A percentile compares a stretch with the other conserved stretches of the same genome.
Evolutionary conservation across 2,888 invertebrate genomes (phyloP).

Genomic region (Caenorhabditis afra): DNA sequence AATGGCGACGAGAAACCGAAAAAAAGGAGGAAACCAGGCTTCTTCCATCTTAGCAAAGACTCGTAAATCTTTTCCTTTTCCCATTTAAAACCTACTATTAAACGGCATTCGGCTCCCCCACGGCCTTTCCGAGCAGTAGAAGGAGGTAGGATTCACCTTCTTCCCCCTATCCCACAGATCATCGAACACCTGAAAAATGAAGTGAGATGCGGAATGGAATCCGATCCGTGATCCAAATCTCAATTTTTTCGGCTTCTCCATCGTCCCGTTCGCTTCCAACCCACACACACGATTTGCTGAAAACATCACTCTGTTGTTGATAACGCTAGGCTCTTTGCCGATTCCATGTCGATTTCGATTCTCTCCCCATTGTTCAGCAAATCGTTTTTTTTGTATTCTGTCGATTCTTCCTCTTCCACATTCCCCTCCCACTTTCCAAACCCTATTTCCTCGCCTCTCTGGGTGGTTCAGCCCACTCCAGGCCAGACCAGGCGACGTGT

Average conservation of each 20-base stretch:
- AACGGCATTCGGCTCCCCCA: too few species aligned
- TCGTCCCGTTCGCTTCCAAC: too few species aligned
- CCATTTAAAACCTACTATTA: too few species aligned
- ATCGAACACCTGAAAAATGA: slow-evolving; percentile 17
- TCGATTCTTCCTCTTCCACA: neutral
- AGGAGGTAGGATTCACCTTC: neutral
- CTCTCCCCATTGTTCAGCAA: too few species aligned
- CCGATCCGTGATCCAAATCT: slow-evolving; percentile 29
- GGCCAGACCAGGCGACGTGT: slow-evolving; percentile 39
- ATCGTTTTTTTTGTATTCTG: too few species aligned
- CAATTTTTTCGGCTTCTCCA: too few species aligned
- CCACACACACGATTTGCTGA: too few species aligned
- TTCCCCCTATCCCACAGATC: slow-evolving; percentile 21
- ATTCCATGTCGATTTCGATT: too few species aligned
- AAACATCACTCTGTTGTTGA: too few species aligned
- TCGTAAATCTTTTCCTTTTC: slow-evolving; percentile 15
- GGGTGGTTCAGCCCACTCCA: neutral
- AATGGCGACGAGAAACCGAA: neutral
- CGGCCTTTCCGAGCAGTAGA: neutral
- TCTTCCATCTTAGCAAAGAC: neutral
- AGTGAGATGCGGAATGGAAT: too few species aligned
- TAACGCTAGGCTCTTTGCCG: too few species aligned
- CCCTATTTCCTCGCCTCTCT: neutral
- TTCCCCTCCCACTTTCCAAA: neutral
- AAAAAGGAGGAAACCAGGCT: slow-evolving; percentile 10